Evolutionary conservation across 2,797 vertebrate species (phyloP).

Genomic region (Tympanoctomys barrerae): DNA sequence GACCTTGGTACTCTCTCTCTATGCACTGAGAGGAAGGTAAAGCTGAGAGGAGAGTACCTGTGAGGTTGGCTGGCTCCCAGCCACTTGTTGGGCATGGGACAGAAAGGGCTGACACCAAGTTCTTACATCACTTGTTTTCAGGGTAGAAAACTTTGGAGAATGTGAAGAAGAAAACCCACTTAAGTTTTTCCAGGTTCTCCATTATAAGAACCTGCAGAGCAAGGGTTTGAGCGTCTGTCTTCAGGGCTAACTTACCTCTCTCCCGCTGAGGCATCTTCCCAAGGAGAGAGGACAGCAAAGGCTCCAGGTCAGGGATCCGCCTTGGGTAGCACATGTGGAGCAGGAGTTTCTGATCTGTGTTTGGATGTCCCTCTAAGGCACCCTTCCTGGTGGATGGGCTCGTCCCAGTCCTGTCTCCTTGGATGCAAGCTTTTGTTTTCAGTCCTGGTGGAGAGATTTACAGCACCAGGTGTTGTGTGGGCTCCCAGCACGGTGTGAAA

Average conservation of each 20-base stretch:
- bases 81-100: neutral
- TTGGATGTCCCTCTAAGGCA: neutral
- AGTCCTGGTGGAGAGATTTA: constrained; percentile 79
- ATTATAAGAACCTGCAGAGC: neutral
- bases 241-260: neutral
- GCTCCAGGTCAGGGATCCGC: neutral
- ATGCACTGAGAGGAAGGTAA: constrained; percentile 17
- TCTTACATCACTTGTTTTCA: constrained; percentile 69
- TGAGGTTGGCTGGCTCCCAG: neutral
- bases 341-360: neutral
- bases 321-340: neutral
- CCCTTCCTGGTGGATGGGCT: neutral
- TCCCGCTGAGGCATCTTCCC: neutral
- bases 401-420: neutral
- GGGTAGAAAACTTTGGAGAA: constrained; percentile 67
- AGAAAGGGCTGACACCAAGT: neutral
- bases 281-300: neutral
- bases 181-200: constrained; percentile 48
- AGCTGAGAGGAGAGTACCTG: neutral
- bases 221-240: neutral
- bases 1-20: constrained; percentile 31
- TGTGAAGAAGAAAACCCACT: constrained; percentile 71
- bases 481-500: constrained; percentile 80
- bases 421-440: constrained; percentile 55
- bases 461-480: constrained; percentile 85